Conservation (phyloP, 2,797 vertebrate genomes). For the Chrysocyon brachyurus region DNA sequence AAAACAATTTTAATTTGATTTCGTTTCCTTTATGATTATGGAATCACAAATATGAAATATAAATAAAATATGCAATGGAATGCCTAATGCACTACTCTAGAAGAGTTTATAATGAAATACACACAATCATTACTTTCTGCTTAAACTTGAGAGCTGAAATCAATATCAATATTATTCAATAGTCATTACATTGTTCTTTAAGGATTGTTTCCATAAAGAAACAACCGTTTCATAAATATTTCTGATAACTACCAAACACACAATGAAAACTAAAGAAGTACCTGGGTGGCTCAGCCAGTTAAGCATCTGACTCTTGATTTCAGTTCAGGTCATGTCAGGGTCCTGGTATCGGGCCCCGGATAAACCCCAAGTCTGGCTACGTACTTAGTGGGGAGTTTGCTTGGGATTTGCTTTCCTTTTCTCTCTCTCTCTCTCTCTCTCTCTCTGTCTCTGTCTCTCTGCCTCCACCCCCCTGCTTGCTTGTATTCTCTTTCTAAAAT, state of each 20-base stretch:
- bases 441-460: neutral
- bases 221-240: neutral
- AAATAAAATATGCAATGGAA: slow-evolving; percentile 13
- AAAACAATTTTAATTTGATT: neutral
- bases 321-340: neutral
- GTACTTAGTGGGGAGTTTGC: neutral
- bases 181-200: neutral
- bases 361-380: neutral
- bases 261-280: neutral
- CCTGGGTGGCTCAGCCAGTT: neutral
- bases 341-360: neutral
- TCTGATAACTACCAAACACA: neutral
- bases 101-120: neutral
- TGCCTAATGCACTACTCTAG: neutral
- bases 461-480: neutral
- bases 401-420: neutral
- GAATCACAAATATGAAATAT: neutral
- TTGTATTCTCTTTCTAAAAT: neutral
- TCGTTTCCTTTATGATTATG: neutral
- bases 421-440: too few species aligned
- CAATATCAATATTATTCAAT: neutral
- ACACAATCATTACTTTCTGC: neutral
- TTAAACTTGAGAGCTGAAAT: neutral
- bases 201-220: neutral
- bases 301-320: neutral